A percentile compares a stretch with the other conserved stretches of the same genome.
Evolutionary conservation across 2,113 vertebrate genomes (phyloP).

Genomic region (Salvelinus fontinalis): DNA sequence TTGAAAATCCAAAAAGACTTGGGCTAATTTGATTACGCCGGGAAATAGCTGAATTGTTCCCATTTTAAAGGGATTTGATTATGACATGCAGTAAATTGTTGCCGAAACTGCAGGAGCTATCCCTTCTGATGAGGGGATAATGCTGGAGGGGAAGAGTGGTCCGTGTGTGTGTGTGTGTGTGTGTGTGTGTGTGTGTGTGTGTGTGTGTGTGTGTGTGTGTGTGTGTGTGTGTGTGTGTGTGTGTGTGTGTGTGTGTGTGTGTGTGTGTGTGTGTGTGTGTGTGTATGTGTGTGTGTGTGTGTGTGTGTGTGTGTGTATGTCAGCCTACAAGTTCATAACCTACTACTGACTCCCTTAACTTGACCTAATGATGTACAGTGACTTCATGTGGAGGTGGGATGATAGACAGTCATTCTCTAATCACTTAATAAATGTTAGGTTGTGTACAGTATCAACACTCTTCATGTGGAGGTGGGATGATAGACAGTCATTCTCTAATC

Average conservation of each 20-base stretch:
- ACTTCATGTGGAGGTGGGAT: background rate
- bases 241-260: too few relatives aligned
- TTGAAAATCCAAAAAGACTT: constrained; percentile 96
- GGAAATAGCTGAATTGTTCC: constrained; percentile 86
- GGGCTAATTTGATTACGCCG: constrained; percentile 93
- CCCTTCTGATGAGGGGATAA: constrained; percentile 52
- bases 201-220: background rate
- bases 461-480: background rate
- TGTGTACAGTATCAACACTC: background rate
- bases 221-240: too few relatives aligned
- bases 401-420: background rate
- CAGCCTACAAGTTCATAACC: background rate
- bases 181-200: constrained; percentile 10
- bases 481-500: background rate
- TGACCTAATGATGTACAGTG: background rate
- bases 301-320: background rate
- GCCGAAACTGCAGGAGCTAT: constrained; percentile 57
- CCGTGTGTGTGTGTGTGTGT: constrained; percentile 17
- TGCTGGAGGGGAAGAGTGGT: constrained; percentile 3
- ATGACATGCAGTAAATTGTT: constrained; percentile 82
- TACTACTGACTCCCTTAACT: background rate
- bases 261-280: constrained; percentile 12
- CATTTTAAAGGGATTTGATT: constrained; percentile 90
- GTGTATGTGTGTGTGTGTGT: constrained; percentile 14
- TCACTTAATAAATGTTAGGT: background rate